Evolutionary conservation across 2,797 vertebrate species (phyloP).

Genomic region (Threskiornis aethiopicus): DNA sequence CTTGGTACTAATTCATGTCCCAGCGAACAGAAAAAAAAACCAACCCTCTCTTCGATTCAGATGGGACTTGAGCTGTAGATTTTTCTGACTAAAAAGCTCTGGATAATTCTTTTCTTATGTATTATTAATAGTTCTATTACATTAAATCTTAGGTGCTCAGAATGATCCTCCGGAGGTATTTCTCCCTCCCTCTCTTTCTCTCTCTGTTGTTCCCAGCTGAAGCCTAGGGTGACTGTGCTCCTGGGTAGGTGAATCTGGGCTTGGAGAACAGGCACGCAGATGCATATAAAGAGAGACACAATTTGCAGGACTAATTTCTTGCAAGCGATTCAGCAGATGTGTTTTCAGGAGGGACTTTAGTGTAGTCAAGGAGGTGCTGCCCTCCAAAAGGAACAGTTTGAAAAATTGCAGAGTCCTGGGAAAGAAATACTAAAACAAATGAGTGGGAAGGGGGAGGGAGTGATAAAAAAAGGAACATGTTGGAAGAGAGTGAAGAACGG

Average conservation of each 20-base stretch:
- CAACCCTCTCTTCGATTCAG: background rate
- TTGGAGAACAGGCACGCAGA: background rate
- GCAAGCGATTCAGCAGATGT: conserved; percentile 22
- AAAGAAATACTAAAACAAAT: conserved; percentile 9
- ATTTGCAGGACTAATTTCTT: conserved; percentile 31
- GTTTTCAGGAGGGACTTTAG: conserved; percentile 36
- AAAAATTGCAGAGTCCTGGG: background rate
- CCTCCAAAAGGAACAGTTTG: conserved; percentile 11
- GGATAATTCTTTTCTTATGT: conserved; percentile 62
- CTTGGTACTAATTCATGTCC: conserved; percentile 58
- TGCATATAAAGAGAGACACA: background rate
- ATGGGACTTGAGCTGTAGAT: conserved; percentile 49
- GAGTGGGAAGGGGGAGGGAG: background rate
- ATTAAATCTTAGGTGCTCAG: conserved; percentile 58
- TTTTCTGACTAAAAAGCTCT: conserved; percentile 60
- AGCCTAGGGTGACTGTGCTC: background rate
- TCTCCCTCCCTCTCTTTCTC: background rate
- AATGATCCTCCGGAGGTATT: conserved; percentile 31
- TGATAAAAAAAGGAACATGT: background rate
- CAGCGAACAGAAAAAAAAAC: background rate
- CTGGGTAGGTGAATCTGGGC: conserved; percentile 14
- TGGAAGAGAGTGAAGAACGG: background rate
- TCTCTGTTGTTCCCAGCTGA: background rate
- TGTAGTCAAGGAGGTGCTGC: conserved; percentile 25
- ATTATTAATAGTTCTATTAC: conserved; percentile 70